Evolutionary conservation across 2,797 vertebrate species (phyloP), one percentile per base, ranked within the genome.

Genomic region (Falco columbarius): DNA sequence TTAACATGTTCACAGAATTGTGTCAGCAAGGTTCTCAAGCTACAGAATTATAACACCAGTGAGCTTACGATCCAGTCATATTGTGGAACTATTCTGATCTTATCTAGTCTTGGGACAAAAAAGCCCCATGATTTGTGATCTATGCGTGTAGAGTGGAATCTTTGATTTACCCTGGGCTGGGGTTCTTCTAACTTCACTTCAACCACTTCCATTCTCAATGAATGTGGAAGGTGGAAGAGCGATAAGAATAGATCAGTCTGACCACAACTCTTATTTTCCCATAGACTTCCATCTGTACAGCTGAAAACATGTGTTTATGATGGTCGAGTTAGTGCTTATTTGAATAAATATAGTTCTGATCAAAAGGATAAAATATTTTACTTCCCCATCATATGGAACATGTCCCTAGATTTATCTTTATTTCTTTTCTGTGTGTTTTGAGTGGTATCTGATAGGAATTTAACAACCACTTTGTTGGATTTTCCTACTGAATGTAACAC

Each of bases 261-360:
- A 70, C 52, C 17, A 40, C 6, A 85, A 10, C 24, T 90, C 80
- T 63, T 54, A 38, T 70, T 87, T 86, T 93, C 66, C 12, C 11
- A 12, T 6, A 17, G 12, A n/a, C 26, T 58, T 94, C 61, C 4
- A 54, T 42, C 22, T 58, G 4, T 34, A 29, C 7, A 77, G 52
- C 7, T 12, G 7, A 73, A n/a, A 79, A 22, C 10, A 61, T 15
- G 14, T 52, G 3, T 4, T 58, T 76, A 18, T 63, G 40, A 44
- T 63, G 36, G 32, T 36, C 3, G 12, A 82, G 22, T 67, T 46
- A 40, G 4, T 42, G 26, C 24, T 85, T 82, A 67, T 77, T 73
- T 68, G 23, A 80, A 63, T 38, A 82, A 38, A 76, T 70, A 40
- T 52, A 80, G 30, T 74, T 93, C 56, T 88, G 32, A 76, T 29